These are phyloP conservation scores for Styela clava DNA, from an alignment of 23 tunicate genomes.

Conservation along the genomic window DNA sequence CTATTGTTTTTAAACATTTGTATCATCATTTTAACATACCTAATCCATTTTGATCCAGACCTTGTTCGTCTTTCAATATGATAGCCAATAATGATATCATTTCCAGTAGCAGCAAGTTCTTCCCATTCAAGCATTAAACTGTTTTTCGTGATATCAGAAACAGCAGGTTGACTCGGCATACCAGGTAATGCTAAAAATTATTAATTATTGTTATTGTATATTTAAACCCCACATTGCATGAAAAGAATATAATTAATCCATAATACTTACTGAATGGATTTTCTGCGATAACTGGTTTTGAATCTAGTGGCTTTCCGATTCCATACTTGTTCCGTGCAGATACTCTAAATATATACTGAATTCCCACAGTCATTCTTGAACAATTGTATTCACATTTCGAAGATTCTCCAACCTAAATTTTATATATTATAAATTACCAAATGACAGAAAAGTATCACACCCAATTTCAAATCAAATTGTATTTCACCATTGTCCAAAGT, in stretches of 20 bases:
- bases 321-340: conserved; percentile 45
- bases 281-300: conserved; percentile 25
- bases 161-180: conserved; percentile 15
- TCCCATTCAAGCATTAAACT: conserved; percentile 68
- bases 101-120: conserved; percentile 59
- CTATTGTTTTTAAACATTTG: background rate
- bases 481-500: conserved; percentile 30
- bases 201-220: background rate
- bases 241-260: background rate
- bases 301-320: conserved; percentile 25
- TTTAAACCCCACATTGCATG: too few relatives aligned
- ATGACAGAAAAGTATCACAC: background rate
- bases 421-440: background rate
- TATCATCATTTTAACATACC: too few relatives aligned
- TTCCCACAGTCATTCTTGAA: conserved; percentile 49
- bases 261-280: conserved; percentile 24
- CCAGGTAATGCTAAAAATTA: conserved; percentile 19
- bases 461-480: too few relatives aligned
- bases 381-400: background rate
- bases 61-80: conserved; percentile 77
- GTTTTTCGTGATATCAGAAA: conserved; percentile 29
- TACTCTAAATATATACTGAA: conserved; percentile 47
- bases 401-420: conserved; percentile 26
- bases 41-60: conserved; percentile 57
- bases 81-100: conserved; percentile 70